These are phyloP conservation scores for Hippasteria phrygiana DNA, from an alignment of 53 echinoderm and acorn worm genomes.

Conservation along the genomic window DNA sequence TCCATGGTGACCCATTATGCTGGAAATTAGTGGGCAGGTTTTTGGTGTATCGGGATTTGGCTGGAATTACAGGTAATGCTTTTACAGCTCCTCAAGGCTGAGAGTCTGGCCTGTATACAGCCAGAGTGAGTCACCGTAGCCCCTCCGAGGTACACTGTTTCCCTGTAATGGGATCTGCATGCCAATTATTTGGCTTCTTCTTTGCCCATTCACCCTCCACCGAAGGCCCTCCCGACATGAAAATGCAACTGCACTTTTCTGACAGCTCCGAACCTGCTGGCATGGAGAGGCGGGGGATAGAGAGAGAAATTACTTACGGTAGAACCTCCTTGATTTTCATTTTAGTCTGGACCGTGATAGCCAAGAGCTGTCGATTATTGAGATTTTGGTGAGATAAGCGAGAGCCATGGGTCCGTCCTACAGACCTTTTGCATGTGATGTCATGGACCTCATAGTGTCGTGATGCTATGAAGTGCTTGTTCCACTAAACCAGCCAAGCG, in stretches of 20 bases:
- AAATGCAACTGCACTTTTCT: conserved; percentile 15
- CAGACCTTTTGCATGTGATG: no score
- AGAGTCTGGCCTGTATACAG: conserved; percentile 14
- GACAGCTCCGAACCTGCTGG: not conserved
- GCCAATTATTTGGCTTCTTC: conserved; percentile 46
- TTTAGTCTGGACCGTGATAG: not conserved
- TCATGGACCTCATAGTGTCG: no score
- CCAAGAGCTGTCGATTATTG: not conserved
- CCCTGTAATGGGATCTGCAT: conserved; percentile 56
- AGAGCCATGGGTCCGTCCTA: not conserved
- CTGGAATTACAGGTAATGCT: conserved; percentile 53
- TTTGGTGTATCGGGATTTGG: conserved; percentile 36
- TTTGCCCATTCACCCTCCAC: not conserved
- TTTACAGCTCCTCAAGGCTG: conserved; percentile 12
- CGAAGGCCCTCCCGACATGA: not conserved
- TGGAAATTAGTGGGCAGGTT: conserved; percentile 35
- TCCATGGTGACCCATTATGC: conserved; percentile 54
- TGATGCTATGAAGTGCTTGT: not conserved
- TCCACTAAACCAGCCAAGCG: not conserved
- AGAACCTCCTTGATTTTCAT: not conserved
- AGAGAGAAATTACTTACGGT: conserved; percentile 3
- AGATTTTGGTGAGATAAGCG: not conserved
- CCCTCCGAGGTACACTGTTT: conserved; percentile 34
- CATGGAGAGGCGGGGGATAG: not conserved
- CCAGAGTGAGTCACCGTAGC: conserved; percentile 47